Evolutionary conservation across 1,140 invertebrate species (phyloP).

Genomic region (Sitodiplosis mosellana): DNA sequence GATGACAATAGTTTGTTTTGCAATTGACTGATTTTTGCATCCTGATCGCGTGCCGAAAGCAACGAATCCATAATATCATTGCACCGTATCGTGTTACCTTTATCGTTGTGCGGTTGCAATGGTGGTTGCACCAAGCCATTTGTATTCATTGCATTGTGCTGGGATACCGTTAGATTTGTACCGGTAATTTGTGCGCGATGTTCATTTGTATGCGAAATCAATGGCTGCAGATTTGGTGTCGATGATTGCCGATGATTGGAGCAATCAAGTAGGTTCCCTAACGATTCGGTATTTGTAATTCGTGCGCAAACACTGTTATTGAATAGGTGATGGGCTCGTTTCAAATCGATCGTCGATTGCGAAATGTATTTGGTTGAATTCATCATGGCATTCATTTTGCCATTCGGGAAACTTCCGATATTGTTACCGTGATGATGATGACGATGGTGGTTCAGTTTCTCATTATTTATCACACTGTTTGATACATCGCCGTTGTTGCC

Average conservation of each 20-base stretch:
- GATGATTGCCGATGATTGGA: too few species aligned
- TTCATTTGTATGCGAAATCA: too few species aligned
- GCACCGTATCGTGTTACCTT: neutral
- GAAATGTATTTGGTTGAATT: constrained; percentile 12
- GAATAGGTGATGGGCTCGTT: constrained; percentile 15
- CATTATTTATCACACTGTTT: neutral
- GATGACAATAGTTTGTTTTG: constrained; percentile 25
- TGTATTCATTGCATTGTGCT: neutral
- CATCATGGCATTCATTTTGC: too few species aligned
- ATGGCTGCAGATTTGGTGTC: too few species aligned
- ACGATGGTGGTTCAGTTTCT: neutral
- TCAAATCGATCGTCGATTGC: constrained; percentile 23
- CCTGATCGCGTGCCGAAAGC: constrained; percentile 10
- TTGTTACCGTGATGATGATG: too few species aligned
- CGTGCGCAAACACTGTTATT: neutral
- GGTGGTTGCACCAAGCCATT: neutral
- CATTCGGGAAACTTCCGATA: too few species aligned
- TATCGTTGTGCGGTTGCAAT: neutral
- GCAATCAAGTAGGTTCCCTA: constrained; percentile 12
- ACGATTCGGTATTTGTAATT: constrained; percentile 14
- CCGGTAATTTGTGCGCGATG: too few species aligned
- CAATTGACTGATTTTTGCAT: constrained; percentile 19
- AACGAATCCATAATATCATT: constrained; percentile 14
- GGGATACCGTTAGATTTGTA: too few species aligned
- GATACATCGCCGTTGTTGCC: neutral